Conservation (phyloP, 2,113 vertebrate genomes). For the Plecotus auritus region DNA sequence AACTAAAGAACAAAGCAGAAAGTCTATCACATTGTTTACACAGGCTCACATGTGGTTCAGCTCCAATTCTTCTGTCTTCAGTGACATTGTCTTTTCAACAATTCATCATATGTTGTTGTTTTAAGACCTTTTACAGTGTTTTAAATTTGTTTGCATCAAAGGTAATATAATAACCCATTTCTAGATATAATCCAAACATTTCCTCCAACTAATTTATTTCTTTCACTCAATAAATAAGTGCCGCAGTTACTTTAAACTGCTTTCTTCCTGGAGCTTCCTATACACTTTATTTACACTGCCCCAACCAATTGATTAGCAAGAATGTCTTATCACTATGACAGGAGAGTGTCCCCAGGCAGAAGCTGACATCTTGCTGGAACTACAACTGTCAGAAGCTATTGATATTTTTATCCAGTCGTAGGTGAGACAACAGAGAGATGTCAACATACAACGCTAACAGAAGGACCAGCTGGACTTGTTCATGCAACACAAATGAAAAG, state of each 20-base stretch:
- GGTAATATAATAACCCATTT: not conserved
- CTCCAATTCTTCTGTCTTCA: not conserved
- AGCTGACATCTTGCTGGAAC: not conserved
- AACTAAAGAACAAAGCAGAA: not conserved
- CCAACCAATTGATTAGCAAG: not conserved
- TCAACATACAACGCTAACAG: not conserved
- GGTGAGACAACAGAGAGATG: not conserved
- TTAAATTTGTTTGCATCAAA: not conserved
- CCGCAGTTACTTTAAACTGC: not conserved
- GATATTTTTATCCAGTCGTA: not conserved
- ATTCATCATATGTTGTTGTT: not conserved
- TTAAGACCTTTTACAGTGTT: not conserved
- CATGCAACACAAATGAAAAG: not conserved
- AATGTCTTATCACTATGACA: not conserved
- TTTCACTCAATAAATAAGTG: not conserved
- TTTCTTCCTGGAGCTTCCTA: not conserved
- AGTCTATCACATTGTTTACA: too few relatives aligned
- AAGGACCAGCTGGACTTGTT: not conserved
- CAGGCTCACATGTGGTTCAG: not conserved
- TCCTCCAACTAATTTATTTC: conserved; percentile 3
- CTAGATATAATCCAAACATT: not conserved
- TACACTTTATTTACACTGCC: not conserved
- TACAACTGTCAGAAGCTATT: not conserved
- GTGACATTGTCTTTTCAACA: not conserved
- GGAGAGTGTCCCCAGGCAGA: not conserved